phyloP scores from a whole-genome alignment of 2,113 vertebrate genomes.

The Gopherus evgoodei region DNA sequence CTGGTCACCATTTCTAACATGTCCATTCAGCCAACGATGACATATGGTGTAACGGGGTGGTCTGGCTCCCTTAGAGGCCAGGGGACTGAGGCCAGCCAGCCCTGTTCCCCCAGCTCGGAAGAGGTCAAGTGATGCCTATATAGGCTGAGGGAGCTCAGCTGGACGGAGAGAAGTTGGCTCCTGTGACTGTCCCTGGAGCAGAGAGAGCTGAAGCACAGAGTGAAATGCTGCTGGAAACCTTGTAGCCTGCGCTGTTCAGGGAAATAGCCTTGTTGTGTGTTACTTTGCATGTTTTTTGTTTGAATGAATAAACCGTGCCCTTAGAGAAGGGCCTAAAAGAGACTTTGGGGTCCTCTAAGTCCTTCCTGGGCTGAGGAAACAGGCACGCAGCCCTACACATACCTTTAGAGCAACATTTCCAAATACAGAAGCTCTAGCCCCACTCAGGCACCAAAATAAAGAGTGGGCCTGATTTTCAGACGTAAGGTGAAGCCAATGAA shows the following conservation, averaged over 20 bases:
- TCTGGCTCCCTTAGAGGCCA: background rate
- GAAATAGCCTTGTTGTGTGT: background rate
- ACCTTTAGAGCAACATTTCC: background rate
- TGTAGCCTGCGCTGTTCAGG: background rate
- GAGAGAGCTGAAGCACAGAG: too few species aligned
- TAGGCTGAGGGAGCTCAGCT: background rate
- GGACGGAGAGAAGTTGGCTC: background rate
- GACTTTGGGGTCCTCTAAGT: background rate
- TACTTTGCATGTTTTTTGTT: background rate
- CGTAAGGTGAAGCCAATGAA: slow-evolving; percentile 18
- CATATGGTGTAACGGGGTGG: background rate
- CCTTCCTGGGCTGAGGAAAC: background rate
- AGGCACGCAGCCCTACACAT: background rate
- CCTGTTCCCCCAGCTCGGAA: background rate
- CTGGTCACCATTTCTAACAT: background rate
- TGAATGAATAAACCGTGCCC: background rate
- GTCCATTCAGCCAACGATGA: background rate
- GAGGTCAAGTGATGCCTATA: background rate
- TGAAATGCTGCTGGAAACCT: background rate
- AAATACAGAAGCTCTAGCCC: slow-evolving; percentile 1
- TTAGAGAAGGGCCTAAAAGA: background rate
- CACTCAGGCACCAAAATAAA: background rate
- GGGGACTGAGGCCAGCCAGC: background rate
- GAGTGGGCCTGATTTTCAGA: background rate
- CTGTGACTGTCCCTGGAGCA: background rate